These are phyloP conservation scores for Deilephila porcellus DNA, from an alignment of 2,888 invertebrate genomes.

Conservation along the genomic window DNA sequence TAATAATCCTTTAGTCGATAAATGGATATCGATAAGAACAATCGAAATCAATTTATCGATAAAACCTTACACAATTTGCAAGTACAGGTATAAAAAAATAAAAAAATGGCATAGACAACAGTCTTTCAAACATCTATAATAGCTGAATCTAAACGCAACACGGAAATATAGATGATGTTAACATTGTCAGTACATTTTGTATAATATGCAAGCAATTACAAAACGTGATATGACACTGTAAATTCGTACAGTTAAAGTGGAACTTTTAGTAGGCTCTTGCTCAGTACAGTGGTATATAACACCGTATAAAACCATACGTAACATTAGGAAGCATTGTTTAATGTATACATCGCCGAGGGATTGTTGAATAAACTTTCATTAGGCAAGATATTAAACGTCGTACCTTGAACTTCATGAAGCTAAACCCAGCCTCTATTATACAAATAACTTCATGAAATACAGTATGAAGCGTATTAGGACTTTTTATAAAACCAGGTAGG, in stretches of 20 bases:
- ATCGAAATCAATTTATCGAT: constrained; percentile 19
- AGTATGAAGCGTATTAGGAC: background rate
- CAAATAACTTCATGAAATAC: background rate
- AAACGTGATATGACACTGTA: constrained; percentile 71
- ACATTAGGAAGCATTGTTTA: constrained; percentile 24
- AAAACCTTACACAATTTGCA: constrained; percentile 37
- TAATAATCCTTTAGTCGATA: constrained; percentile 11
- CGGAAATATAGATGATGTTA: constrained; percentile 33
- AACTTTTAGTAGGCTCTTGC: constrained; percentile 44
- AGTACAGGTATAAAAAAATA: constrained; percentile 48
- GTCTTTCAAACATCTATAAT: constrained; percentile 59
- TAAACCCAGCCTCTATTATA: background rate
- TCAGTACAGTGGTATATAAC: constrained; percentile 36
- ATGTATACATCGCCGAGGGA: background rate
- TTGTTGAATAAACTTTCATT: background rate
- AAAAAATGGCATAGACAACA: constrained; percentile 61
- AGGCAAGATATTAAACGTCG: background rate
- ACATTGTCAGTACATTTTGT: constrained; percentile 23
- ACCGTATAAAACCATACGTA: constrained; percentile 9
- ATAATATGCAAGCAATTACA: constrained; percentile 66
- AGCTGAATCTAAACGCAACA: constrained; percentile 32
- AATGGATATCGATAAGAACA: constrained; percentile 5
- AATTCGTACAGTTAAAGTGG: constrained; percentile 63
- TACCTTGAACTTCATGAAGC: background rate
- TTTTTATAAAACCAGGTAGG: background rate